Conservation (phyloP, 2,797 vertebrate genomes). For the Setipinna tenuifilis region DNA sequence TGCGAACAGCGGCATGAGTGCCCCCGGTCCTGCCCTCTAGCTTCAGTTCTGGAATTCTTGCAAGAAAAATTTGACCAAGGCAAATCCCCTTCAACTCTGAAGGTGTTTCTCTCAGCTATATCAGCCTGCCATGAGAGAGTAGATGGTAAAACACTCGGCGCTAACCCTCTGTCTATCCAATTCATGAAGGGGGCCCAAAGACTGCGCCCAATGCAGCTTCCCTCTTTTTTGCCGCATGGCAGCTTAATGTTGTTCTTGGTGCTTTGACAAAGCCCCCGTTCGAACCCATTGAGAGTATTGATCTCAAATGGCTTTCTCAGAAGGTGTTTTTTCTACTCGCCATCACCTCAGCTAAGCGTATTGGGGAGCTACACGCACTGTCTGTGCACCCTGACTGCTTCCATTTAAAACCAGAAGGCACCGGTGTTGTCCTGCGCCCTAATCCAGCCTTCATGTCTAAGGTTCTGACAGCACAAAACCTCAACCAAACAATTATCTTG, state of each 20-base stretch:
- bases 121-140: neutral
- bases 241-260: neutral
- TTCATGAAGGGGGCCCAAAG: neutral
- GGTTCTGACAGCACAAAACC: too few species aligned
- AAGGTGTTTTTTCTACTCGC: neutral
- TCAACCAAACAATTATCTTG: too few species aligned
- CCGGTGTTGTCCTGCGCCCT: too few species aligned
- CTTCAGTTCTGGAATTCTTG: neutral
- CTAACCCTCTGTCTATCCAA: neutral
- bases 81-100: neutral
- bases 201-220: neutral
- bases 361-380: neutral
- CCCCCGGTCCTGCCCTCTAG: neutral
- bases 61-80: neutral
- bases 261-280: neutral
- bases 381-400: neutral
- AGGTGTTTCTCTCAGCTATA: neutral
- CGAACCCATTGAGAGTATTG: neutral
- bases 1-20: neutral
- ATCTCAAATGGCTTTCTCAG: constrained; percentile 2
- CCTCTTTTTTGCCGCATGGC: neutral
- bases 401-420: too few species aligned
- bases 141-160: neutral
- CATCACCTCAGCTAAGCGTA: neutral
- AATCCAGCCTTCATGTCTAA: too few species aligned